Evolutionary conservation across 2,888 invertebrate species (phyloP), one percentile per base, ranked within the genome.

Genomic region (Pheosia tremula): DNA sequence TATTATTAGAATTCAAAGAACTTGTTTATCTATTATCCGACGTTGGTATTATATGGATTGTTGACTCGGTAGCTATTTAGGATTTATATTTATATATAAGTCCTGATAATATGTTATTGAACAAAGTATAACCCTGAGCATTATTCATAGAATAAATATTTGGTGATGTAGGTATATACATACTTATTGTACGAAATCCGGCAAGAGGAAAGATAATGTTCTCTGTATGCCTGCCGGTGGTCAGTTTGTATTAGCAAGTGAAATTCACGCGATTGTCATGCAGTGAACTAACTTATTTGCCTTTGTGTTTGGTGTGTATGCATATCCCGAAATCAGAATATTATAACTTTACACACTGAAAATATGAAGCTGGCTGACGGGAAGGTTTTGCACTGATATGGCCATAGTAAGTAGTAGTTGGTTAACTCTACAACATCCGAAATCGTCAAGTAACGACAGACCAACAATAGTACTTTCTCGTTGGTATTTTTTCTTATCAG

Each of bases 241-340:
- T 77, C 78, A 76, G 73, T 71, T 66, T 56, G 69, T 63, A 86
- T 88, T 88, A 84, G 85, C 87, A 88, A 88, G 87, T 87, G 75
- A 86, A 88, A 87, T 88, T 13, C 63, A 59, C 60, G 65, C 76
- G 70, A 83, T 86, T 83, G 80, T 79, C 74, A 84, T 78, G 79
- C 83, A 72, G 62, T 63, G 82, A 83, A 81, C 83, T 77, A 64
- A 67, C 76, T 74, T 73, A 72, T 73, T 80, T 77, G 67, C 66
- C 69, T 65, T 66, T 64, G 63, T 62, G 69, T 76, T 72, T 70
- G 64, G 59, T 66, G 67, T 65, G 60, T 60, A 68, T 69, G 57
- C 49, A 45, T 65, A 63, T 60, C 53, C 64, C 59, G 55, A 68
- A 67, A 64, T 75, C 59, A 45, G 56, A 60, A 59, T 62, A 57